phyloP scores from a whole-genome alignment of 2,113 vertebrate genomes.

The Myanophis thanlyinensis region DNA sequence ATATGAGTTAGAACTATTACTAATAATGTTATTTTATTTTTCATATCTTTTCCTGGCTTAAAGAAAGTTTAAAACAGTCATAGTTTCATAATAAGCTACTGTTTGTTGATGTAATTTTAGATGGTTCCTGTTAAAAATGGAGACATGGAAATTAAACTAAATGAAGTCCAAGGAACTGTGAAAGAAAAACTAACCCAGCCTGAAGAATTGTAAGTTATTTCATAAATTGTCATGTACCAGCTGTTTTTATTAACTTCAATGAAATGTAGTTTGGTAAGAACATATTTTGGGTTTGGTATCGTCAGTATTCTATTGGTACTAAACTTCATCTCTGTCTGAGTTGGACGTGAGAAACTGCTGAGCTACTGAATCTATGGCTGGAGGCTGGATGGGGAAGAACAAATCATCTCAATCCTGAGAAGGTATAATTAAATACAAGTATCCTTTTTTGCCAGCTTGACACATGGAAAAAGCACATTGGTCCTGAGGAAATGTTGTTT shows the following conservation, averaged over 20 bases:
- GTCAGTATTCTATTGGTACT: background rate
- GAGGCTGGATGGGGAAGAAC: background rate
- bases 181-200: constrained; percentile 62
- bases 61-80: background rate
- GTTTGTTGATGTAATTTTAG: constrained; percentile 42
- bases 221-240: background rate
- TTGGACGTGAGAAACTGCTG: background rate
- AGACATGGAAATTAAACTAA: constrained; percentile 66
- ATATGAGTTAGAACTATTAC: background rate
- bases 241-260: background rate
- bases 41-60: background rate
- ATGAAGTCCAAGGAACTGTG: constrained; percentile 57
- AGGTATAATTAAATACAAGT: background rate
- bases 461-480: no score
- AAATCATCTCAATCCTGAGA: background rate
- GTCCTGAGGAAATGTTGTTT: no score
- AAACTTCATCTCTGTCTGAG: background rate
- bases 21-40: background rate
- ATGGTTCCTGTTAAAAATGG: constrained; percentile 62
- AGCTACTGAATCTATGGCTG: background rate
- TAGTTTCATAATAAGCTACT: background rate
- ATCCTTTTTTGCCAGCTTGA: background rate
- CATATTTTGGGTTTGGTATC: background rate
- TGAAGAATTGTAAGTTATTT: constrained; percentile 71
- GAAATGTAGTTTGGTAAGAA: background rate